Base-by-base conservation (phyloP, 2,797 vertebrate species). In the Agapornis canus region DNA sequence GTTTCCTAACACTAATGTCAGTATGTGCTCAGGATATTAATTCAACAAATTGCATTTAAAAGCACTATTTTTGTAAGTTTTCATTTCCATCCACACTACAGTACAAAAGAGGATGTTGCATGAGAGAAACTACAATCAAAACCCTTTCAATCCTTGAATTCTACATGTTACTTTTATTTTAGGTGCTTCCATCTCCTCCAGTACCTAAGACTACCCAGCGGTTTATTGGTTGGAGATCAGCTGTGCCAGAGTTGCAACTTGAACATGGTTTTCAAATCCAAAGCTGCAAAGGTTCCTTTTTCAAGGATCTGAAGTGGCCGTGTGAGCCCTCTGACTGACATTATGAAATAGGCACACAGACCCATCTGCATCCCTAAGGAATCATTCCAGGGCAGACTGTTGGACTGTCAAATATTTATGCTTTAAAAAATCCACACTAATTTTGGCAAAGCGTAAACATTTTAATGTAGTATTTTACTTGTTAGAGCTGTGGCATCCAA, bases 151-250 rank as follows among this genome's bases (percentile, higher is more conserved):
- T 59, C 12, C 21, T 61, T 59, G 20, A 75, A 20, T 89, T 86
- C 31, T 73, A 56, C 27, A 4, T 66, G 42, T 64, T 52, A 26
- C 35, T 92, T 86, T 51, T 60, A 14, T 88, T 94, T 27, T 75
- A 98, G 99, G 98, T 99, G 35, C 71, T 92, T 6, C 97, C 98
- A 1, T 99, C 98, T 6, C 98, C 98, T 27, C 97, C 98, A 1
- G 64, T 99, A 22, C 99, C 99, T 1, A 93, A 96, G 92, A 99
- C 99, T 1, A 97, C 97, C 2, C 98, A 99, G 94, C 98, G 97
- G 10, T 95, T 99, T 82, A 98, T 99, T 45, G 99, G 99, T 48
- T 99, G 99, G 99, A 97, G 98, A 61, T 99, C 98, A 1, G 51
- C 91, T 8, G 95, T 97, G 27, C 95, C 98, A 0, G 97, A 82